Percentiles rank a stretch among this genome's conserved stretches.
Evolutionary conservation across 2,113 vertebrate species (phyloP).

Genomic region (Oreochromis aureus): DNA sequence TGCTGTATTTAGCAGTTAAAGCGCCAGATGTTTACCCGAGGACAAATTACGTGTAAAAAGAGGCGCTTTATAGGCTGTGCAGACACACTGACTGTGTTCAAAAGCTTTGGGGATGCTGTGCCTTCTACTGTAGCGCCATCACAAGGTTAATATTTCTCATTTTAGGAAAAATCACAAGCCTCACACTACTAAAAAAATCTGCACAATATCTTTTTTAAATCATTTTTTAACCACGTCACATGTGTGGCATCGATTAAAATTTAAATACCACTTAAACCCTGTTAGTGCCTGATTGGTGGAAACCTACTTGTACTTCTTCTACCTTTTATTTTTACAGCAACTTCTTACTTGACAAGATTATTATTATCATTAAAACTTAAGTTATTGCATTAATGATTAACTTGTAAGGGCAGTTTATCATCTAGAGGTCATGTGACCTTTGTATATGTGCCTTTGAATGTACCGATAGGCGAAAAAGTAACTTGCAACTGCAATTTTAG

Average conservation of each 20-base stretch:
- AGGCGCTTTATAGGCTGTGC: background rate
- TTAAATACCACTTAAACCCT: background rate
- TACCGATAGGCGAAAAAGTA: background rate
- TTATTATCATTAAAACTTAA: background rate
- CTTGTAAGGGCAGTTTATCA: background rate
- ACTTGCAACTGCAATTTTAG: background rate
- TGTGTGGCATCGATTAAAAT: background rate
- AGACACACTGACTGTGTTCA: background rate
- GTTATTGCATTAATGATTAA: background rate
- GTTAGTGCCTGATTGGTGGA: background rate
- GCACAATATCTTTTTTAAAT: fast-evolving
- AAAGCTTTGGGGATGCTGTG: background rate
- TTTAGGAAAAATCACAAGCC: background rate
- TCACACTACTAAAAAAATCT: background rate
- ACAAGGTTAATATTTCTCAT: background rate
- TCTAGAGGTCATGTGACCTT: background rate
- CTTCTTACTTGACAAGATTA: background rate
- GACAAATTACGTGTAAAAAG: background rate
- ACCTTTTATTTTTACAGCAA: background rate
- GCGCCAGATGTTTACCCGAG: background rate
- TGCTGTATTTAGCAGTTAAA: background rate
- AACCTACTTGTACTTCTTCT: too few species aligned
- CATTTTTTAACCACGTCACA: too few species aligned
- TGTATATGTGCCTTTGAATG: background rate
- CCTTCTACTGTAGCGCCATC: background rate